These are phyloP conservation scores for Mycalesis mineus DNA, from an alignment of 2,888 invertebrate genomes.

Conservation along the genomic window DNA sequence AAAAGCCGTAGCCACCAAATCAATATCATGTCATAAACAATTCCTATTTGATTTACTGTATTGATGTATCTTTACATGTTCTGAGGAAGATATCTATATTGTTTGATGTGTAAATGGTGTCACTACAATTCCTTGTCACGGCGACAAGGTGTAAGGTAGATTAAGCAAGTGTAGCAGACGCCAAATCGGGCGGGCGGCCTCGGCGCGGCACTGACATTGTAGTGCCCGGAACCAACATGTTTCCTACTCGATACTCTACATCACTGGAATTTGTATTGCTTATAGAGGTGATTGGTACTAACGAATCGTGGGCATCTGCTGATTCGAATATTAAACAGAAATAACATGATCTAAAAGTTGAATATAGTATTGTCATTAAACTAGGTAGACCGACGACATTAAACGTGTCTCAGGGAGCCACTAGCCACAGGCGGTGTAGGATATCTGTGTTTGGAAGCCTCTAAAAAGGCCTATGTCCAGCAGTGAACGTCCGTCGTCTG, in stretches of 20 bases:
- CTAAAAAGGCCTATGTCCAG: too few species aligned
- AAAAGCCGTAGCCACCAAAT: not conserved
- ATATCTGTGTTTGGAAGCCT: too few species aligned
- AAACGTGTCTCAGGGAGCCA: too few species aligned
- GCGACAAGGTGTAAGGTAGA: not conserved
- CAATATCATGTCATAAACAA: not conserved
- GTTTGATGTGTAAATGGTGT: not conserved
- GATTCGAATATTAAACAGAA: not conserved
- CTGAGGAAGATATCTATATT: too few species aligned
- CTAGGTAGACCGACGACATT: too few species aligned
- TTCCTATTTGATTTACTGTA: not conserved
- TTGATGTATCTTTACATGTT: too few species aligned
- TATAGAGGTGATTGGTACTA: not conserved
- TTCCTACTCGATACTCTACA: constrained; percentile 45
- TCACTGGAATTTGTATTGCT: constrained; percentile 11
- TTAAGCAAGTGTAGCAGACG: constrained; percentile 32
- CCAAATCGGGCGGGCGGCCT: constrained; percentile 50
- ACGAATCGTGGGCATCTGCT: not conserved
- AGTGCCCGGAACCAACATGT: constrained; percentile 52
- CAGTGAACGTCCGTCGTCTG: too few species aligned
- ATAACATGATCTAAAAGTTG: not conserved
- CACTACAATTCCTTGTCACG: not conserved
- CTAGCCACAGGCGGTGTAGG: too few species aligned
- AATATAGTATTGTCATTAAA: not conserved
- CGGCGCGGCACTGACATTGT: constrained; percentile 64